Base-by-base conservation (phyloP, 2,888 invertebrate species). In the Agonopterix heracliana region DNA sequence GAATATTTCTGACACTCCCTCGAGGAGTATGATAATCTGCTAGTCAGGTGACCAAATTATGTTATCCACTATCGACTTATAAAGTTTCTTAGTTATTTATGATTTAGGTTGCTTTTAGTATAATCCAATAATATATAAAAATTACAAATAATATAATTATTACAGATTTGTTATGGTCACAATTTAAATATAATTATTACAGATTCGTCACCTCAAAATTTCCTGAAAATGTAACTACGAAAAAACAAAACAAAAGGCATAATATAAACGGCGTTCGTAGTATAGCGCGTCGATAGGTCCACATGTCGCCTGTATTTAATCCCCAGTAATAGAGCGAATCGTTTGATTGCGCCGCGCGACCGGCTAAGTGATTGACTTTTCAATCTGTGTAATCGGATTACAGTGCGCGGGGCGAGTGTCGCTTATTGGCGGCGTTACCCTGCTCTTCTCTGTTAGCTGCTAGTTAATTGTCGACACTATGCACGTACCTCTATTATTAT, bases 291-390 rank as follows among this genome's bases (percentile, higher is more conserved):
- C 53, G 53, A 61, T 56, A 54, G 63, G 64, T 68, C 67, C 71
- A 72, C 78, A 74, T 74, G 77, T 75, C 73, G 66, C 61, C 52
- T 62, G 56, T 55, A 51, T 59, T 64, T 72, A 75, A 80, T 76
- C 77, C 76, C 52, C 62, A 57, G 68, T 70, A 68, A 74, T 71
- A 78, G 77, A 73, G 68, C 70, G 69, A 62, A 68, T 56, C 80
- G 78, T 81, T 81, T 82, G 82, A 83, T 72, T 72, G 71, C 72
- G 71, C 76, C 80, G 79, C 70, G 54, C 56, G 47, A 41, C 45
- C 61, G 58, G 64, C 76, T 79, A 84, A 83, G 81, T 85, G 85
- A 87, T 85, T 86, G 87, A 87, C 86, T 86, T 85, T 86, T 85
- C 86, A 86, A 86, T 87, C 83, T 82, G 70, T 71, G 68, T 86